Conservation (phyloP, 2,888 invertebrate genomes). For the Synanthedon myopaeformis region DNA sequence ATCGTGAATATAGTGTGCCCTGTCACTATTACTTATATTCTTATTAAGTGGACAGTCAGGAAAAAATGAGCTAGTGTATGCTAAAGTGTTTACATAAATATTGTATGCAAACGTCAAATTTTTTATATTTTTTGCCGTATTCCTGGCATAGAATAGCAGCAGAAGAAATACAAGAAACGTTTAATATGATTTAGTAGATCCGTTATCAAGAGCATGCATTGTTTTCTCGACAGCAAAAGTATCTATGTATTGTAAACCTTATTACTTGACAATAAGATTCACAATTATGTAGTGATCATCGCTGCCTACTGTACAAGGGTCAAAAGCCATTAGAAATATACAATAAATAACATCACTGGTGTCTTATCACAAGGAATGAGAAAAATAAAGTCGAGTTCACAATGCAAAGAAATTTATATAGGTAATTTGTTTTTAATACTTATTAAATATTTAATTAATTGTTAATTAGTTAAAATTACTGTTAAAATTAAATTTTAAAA, state of each 20-base stretch:
- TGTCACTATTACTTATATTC: too few relatives aligned
- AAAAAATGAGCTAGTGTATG: too few relatives aligned
- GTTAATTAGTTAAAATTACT: too few relatives aligned
- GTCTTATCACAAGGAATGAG: background rate
- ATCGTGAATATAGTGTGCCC: too few relatives aligned
- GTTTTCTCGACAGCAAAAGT: background rate
- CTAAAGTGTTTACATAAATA: too few relatives aligned
- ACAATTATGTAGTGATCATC: background rate
- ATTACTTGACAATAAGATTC: background rate
- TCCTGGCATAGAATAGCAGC: background rate
- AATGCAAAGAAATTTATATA: too few relatives aligned
- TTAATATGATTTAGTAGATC: background rate
- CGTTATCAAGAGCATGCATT: background rate
- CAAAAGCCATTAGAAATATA: constrained; percentile 11
- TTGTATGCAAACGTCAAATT: too few relatives aligned
- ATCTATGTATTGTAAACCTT: background rate
- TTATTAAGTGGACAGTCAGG: too few relatives aligned
- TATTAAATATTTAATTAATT: too few relatives aligned
- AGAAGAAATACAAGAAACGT: background rate
- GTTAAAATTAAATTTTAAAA: too few relatives aligned
- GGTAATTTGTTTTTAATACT: too few relatives aligned
- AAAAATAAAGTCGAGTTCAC: background rate
- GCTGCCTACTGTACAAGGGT: constrained; percentile 6
- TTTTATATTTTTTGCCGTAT: background rate
- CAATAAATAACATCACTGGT: constrained; percentile 11